A percentile compares a stretch with the other conserved stretches of the same genome.
These are phyloP conservation scores for Pollenia labialis DNA, from an alignment of 2,888 invertebrate genomes.

Conservation along the genomic window DNA sequence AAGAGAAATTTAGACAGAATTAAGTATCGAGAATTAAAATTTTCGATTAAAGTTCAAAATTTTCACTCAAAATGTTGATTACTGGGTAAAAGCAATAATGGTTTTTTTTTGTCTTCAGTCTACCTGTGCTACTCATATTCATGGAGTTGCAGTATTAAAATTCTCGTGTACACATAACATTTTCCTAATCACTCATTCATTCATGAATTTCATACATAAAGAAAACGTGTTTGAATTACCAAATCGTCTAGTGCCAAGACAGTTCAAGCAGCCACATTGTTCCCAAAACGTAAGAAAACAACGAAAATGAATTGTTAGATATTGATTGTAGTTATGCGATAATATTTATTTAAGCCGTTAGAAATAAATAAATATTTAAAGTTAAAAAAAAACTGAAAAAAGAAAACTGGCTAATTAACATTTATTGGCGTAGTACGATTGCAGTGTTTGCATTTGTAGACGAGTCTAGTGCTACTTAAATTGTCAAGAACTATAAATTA, in stretches of 20 bases:
- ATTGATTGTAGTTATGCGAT: background rate
- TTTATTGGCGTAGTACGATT: no score
- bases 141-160: background rate
- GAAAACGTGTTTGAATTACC: constrained; percentile 65
- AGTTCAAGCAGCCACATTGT: background rate
- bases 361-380: background rate
- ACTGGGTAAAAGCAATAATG: background rate
- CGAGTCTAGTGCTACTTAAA: background rate
- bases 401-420: no score
- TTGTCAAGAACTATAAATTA: no score
- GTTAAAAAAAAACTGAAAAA: no score
- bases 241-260: constrained; percentile 46
- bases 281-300: constrained; percentile 20
- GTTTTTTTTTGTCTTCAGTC: constrained; percentile 11
- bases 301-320: background rate
- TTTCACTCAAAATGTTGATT: no score
- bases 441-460: background rate
- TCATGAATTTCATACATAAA: constrained; percentile 17
- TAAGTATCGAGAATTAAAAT: no score
- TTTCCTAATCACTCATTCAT: constrained; percentile 21
- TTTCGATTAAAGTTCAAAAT: constrained; percentile 4
- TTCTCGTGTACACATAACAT: background rate
- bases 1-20: no score
- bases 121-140: constrained; percentile 36
- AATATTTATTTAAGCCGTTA: constrained; percentile 43